Evolutionary conservation across 2,888 invertebrate species (phyloP).

Genomic region (Dynastes grantii): DNA sequence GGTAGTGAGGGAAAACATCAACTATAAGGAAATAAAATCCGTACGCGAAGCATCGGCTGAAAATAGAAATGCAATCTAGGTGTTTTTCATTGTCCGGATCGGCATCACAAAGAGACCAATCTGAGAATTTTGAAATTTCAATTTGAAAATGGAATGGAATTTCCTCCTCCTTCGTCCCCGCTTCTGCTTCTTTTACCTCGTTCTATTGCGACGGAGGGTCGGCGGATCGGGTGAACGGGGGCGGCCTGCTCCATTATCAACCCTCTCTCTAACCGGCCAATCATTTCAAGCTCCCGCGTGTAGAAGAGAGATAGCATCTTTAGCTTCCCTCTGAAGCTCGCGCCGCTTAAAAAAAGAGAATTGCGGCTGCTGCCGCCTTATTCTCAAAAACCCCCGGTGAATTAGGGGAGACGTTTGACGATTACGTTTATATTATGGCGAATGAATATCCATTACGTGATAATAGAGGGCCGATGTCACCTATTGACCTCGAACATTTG

Average conservation of each 20-base stretch:
- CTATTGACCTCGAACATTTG: slow-evolving; percentile 54
- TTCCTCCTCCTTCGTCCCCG: slow-evolving; percentile 25
- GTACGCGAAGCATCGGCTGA: slow-evolving; percentile 11
- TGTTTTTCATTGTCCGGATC: slow-evolving; percentile 54
- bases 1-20: slow-evolving; percentile 16
- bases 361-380: slow-evolving; percentile 13
- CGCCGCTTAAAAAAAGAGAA: slow-evolving; percentile 57
- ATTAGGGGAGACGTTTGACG: slow-evolving; percentile 55
- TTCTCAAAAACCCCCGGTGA: slow-evolving; percentile 15
- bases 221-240: slow-evolving; percentile 54
- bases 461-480: slow-evolving; percentile 56
- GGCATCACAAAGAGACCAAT: slow-evolving; percentile 62
- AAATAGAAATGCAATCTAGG: slow-evolving; percentile 49
- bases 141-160: slow-evolving; percentile 65
- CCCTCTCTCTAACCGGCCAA: slow-evolving; percentile 62
- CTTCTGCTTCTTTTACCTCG: slow-evolving; percentile 9
- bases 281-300: slow-evolving; percentile 62
- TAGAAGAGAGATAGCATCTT: slow-evolving; percentile 37
- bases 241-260: slow-evolving; percentile 61
- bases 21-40: slow-evolving; percentile 43
- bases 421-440: slow-evolving; percentile 58
- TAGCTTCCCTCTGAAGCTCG: not conserved
- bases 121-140: slow-evolving; percentile 66
- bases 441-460: slow-evolving; percentile 56
- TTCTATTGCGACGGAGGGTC: not conserved